Conservation (phyloP, 2,888 invertebrate genomes). For the Thera obeliscata region DNA sequence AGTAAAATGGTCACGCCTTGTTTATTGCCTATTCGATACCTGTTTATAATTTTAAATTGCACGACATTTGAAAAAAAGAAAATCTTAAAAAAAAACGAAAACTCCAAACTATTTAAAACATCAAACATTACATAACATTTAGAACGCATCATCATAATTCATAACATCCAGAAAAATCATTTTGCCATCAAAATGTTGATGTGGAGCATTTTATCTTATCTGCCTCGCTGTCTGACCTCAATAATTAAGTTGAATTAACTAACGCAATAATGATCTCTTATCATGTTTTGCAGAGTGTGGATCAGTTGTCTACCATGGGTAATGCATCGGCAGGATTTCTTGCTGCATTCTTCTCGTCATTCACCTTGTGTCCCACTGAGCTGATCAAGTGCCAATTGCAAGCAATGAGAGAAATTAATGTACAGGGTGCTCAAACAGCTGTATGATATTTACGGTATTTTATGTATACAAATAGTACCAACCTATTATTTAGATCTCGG, state of each 20-base stretch:
- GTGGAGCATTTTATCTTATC: constrained; percentile 16
- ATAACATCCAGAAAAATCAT: too few species aligned
- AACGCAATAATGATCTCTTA: not conserved
- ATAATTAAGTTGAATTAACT: not conserved
- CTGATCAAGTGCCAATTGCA: constrained; percentile 98
- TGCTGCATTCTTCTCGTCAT: constrained; percentile 98
- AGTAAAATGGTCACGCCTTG: too few species aligned
- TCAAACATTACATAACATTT: too few species aligned
- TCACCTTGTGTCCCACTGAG: constrained; percentile 98
- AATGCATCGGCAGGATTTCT: constrained; percentile 96
- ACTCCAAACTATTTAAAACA: too few species aligned
- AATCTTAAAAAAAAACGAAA: too few species aligned
- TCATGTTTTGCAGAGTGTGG: constrained; percentile 78
- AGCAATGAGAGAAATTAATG: constrained; percentile 92
- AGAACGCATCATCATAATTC: too few species aligned
- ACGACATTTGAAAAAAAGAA: too few species aligned
- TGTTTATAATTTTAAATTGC: too few species aligned
- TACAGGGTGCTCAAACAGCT: constrained; percentile 74
- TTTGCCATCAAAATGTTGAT: not conserved
- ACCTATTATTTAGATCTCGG: not conserved
- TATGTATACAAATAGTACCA: not conserved
- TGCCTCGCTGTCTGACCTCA: constrained; percentile 1
- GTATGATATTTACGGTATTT: constrained; percentile 74
- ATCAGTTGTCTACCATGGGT: constrained; percentile 88
- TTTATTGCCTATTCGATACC: too few species aligned